These are phyloP conservation scores for Drosophila athabasca DNA, from an alignment of 1,140 invertebrate species.

Conservation along the genomic window DNA sequence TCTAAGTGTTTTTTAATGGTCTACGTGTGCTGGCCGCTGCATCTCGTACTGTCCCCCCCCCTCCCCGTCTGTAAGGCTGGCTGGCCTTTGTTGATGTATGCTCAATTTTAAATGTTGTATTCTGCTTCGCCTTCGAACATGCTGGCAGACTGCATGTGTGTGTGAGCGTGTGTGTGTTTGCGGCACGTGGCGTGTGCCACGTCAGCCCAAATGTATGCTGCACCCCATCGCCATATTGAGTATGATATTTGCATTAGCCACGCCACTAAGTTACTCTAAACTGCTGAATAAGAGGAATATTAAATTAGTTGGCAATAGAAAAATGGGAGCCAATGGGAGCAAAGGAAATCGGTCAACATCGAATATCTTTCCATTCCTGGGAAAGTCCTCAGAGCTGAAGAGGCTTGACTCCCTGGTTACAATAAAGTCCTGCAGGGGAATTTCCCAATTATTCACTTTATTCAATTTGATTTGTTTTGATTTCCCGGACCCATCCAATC, in stretches of 20 bases:
- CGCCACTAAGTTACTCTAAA: slow-evolving; percentile 42
- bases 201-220: slow-evolving; percentile 44
- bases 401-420: no score
- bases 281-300: slow-evolving; percentile 40
- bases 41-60: slow-evolving; percentile 8
- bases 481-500: slow-evolving; percentile 14
- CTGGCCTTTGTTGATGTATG: slow-evolving; percentile 54
- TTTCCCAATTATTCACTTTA: background rate
- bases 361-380: no score
- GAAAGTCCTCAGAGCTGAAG: no score
- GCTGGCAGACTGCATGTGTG: no score
- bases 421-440: no score
- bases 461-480: slow-evolving; percentile 14
- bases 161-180: background rate
- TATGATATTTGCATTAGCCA: slow-evolving; percentile 53
- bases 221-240: slow-evolving; percentile 19
- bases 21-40: slow-evolving; percentile 68
- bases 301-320: background rate
- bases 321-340: slow-evolving; percentile 7
- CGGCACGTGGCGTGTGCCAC: slow-evolving; percentile 37
- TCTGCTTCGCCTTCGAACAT: slow-evolving; percentile 29
- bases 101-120: slow-evolving; percentile 43
- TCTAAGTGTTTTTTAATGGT: slow-evolving; percentile 82
- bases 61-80: slow-evolving; percentile 1
- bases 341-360: no score